Evolutionary conservation across 2,113 vertebrate species (phyloP), one percentile per base, ranked within the genome.

Genomic region (Brachirus orientalis): DNA sequence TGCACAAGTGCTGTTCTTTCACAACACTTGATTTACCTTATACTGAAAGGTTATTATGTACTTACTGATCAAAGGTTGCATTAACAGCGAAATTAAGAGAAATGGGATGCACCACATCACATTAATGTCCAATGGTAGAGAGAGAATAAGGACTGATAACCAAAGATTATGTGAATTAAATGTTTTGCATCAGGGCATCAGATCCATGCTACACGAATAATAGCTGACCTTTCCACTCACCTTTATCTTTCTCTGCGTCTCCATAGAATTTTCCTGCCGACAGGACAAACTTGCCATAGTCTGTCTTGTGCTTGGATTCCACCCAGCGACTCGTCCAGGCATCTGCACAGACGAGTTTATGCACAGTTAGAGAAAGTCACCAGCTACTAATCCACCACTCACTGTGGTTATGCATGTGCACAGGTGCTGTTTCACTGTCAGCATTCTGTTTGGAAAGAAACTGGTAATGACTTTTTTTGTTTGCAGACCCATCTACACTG

Each of bases 191-290:
- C n/a, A 46, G 17, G 16, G n/a, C 10, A 44, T 33, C 10, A 18
- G 14, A 48, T 22, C 16, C 41, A 35, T 12, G 36, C 10, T 14
- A 36, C 16, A 40, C 3, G 40, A 7, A 6, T 12, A 1, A 60
- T 28, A 10, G 12, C 16, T 10, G 43, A 48, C 38, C 22, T 45
- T 44, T 35, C 28, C 37, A 40, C 86, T 92, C 79, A 95, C 93
- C 94, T 95, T 94, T 93, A 85, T 94, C 90, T 68, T 94, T 94
- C 70, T 94, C 94, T 72, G 90, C 82, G 76, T 95, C 90, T 51
- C 90, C 91, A 50, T 91, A 95, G 84, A 96, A 95, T 83, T 92
- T 94, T 38, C 92, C 95, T 11, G 92, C 81, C 19, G 84, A 80
- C 63, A 94, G 86, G 51, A 92, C 82, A 87, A 96, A 95, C 88